Percentiles rank a stretch among this genome's conserved stretches.
These are phyloP conservation scores for Pipa parva DNA, from an alignment of 2,113 vertebrate genomes.

Conservation along the genomic window DNA sequence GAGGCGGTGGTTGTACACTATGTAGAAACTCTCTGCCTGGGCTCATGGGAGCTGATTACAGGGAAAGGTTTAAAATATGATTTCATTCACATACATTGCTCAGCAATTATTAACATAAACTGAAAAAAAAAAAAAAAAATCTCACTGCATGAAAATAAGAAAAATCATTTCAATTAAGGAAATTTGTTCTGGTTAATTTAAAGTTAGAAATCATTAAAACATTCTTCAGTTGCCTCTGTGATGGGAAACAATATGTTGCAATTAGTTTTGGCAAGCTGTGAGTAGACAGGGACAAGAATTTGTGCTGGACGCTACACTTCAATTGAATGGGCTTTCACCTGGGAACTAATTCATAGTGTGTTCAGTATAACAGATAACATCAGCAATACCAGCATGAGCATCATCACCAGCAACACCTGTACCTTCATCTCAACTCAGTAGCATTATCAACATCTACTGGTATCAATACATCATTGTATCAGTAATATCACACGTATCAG, in stretches of 20 bases:
- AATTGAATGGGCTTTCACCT: no score
- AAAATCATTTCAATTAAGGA: constrained; percentile 55
- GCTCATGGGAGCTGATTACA: constrained; percentile 58
- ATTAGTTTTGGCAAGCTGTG: neutral
- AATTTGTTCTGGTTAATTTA: constrained; percentile 44
- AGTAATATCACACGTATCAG: no score
- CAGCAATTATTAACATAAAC: constrained; percentile 50
- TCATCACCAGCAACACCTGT: no score
- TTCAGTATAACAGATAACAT: no score
- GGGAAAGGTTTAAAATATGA: constrained; percentile 53
- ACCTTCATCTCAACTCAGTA: no score
- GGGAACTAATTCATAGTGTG: no score
- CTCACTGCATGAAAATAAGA: constrained; percentile 46
- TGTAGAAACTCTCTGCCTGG: constrained; percentile 49
- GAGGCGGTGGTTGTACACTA: constrained; percentile 30
- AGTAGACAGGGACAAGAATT: no score
- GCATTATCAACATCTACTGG: no score
- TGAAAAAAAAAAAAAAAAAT: constrained; percentile 39
- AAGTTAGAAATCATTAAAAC: constrained; percentile 20
- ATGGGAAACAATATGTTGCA: neutral
- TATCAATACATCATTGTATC: no score
- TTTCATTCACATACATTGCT: constrained; percentile 55
- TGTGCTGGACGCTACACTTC: no score
- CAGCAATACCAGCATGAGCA: no score
- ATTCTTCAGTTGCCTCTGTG: neutral